Conservation (phyloP, 2,113 vertebrate genomes). For the Choloepus hoffmanni region DNA sequence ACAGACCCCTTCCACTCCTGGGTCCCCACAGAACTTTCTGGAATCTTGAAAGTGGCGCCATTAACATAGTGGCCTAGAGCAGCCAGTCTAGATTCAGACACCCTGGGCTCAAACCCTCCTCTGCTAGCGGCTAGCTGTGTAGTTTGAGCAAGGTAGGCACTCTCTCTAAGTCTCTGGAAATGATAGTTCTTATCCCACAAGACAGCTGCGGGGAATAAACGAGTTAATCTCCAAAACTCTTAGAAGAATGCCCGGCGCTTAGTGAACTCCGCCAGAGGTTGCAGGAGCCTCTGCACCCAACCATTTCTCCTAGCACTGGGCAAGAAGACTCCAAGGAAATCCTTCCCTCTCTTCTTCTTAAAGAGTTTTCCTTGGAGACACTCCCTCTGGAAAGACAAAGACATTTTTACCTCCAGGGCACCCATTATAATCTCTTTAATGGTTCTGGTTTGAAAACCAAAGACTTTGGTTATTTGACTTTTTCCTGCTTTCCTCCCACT, state of each 20-base stretch:
- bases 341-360: not conserved
- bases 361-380: not conserved
- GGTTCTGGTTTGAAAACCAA: not conserved
- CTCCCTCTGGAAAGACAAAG: not conserved
- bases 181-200: not conserved
- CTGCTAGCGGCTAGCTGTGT: not conserved
- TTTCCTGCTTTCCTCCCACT: not conserved
- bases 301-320: not conserved
- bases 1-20: not conserved
- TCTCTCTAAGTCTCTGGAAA: no score
- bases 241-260: no score
- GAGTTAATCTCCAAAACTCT: not conserved
- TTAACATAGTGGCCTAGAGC: not conserved
- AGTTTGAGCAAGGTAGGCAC: no score
- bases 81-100: not conserved
- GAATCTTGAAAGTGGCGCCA: not conserved
- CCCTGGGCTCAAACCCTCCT: not conserved
- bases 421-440: not conserved
- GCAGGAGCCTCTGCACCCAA: no score
- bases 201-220: not conserved
- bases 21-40: not conserved
- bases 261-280: not conserved
- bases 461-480: not conserved
- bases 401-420: not conserved
- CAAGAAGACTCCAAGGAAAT: not conserved